Evolutionary conservation across 2,113 vertebrate species (phyloP), one percentile per base, ranked within the genome.

Genomic region (Corynorhinus townsendii): DNA sequence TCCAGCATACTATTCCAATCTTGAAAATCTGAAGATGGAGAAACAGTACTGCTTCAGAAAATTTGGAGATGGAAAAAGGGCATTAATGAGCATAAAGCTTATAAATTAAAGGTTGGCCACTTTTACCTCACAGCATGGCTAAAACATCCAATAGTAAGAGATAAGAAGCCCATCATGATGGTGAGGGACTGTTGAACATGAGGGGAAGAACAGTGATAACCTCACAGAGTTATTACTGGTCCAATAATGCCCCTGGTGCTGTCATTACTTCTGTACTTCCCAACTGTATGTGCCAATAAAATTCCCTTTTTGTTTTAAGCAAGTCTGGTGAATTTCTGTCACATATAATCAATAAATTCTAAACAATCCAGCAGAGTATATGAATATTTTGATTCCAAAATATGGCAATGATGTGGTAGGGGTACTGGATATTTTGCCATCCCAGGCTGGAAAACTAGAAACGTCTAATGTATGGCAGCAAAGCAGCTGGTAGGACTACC

Each of bases 361-460:
- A 88, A 92, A 77, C 45, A 91, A 91, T 71, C 10, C 30, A 71
- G 33, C 8, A 89, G 52, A 79, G 15, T 52, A 77, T 86, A 68
- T 94, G 62, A 93, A 96, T 87, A 75, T 62, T 86, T 19, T 54
- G 33, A 72, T 43, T 43, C 54, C 79, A 76, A 81, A 80, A 79
- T 73, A 96, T 30, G 30, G 77, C 75, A 95, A 28, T 89, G 54
- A 59, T 40, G 11, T n/a, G 19, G 24, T 33, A 19, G n/a, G 4
- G 9, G 3, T 52, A 22, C 11, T 35, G 7, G 11, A 7, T 4
- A 28, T 45, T 30, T 19, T 96, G 80, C 47, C 28, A 22, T 2
- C 28, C 69, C 28, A 75, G 40, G 28, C 30, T 69, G 11, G 20
- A 40, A 54, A 88, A 69, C 22, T 20, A 56, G 77, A 35, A 64